Percentiles rank a stretch among this genome's conserved stretches.
Evolutionary conservation across 2,888 invertebrate species (phyloP).

Genomic region (Caenorhabditis sp.): DNA sequence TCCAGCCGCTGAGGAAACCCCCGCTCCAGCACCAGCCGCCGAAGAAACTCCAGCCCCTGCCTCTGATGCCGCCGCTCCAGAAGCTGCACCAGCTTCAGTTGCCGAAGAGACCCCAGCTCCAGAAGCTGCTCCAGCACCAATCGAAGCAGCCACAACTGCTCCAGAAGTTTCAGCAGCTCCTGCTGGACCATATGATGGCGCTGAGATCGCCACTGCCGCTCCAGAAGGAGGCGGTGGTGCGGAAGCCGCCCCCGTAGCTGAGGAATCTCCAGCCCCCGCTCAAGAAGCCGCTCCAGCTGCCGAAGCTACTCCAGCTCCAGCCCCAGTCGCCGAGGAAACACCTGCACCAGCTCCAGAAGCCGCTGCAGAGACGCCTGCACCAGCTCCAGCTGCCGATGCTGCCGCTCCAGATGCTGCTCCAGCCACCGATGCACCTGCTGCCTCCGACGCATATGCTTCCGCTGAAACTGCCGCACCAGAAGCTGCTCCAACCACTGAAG

Average conservation of each 20-base stretch:
- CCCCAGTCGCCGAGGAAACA: conserved; percentile 28
- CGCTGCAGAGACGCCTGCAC: conserved; percentile 3
- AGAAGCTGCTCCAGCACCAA: background rate
- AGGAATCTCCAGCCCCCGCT: conserved; percentile 27
- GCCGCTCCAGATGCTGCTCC: conserved; percentile 18
- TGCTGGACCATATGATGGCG: conserved; percentile 14
- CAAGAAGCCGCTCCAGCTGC: conserved; percentile 27
- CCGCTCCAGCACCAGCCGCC: conserved; percentile 29
- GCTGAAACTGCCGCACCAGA: conserved; percentile 35
- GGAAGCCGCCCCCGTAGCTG: conserved; percentile 38
- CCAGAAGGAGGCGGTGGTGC: conserved; percentile 4
- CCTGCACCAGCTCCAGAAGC: conserved; percentile 24
- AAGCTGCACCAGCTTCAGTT: conserved; percentile 6
- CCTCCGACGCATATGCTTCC: background rate
- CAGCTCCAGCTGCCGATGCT: conserved; percentile 21
- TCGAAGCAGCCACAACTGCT: conserved; percentile 21
- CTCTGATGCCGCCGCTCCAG: conserved; percentile 27
- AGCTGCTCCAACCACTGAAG: conserved; percentile 26
- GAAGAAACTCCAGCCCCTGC: conserved; percentile 40
- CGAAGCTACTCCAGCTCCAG: conserved; percentile 25
- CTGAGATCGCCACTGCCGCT: conserved; percentile 1
- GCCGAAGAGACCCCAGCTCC: conserved; percentile 27
- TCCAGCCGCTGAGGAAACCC: conserved; percentile 12
- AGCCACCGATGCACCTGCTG: background rate
- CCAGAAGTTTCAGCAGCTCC: conserved; percentile 38